Conservation (phyloP, 1,140 invertebrate genomes). For the Phymorhynchus buccinoides region DNA sequence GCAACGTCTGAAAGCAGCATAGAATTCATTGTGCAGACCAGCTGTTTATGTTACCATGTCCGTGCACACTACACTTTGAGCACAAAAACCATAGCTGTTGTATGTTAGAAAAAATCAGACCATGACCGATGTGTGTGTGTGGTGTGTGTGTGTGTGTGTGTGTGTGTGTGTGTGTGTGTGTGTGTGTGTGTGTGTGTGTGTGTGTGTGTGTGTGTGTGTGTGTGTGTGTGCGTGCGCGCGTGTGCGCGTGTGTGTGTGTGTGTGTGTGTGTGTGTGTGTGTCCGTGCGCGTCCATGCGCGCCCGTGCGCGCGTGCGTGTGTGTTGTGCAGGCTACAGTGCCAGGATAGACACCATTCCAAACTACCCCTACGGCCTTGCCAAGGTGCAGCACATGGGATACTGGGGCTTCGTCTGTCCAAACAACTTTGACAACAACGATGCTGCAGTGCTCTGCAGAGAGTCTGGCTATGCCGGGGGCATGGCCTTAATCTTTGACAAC, state of each 20-base stretch:
- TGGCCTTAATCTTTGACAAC: slow-evolving; percentile 50
- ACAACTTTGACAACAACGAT: slow-evolving; percentile 62
- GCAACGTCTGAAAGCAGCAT: no score
- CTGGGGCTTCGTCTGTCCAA: slow-evolving; percentile 62
- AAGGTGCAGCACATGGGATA: slow-evolving; percentile 53
- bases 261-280: not conserved
- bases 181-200: no score
- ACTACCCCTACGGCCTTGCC: slow-evolving; percentile 39
- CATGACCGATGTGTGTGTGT: no score
- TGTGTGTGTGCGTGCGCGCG: no score
- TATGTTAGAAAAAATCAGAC: no score
- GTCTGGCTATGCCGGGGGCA: slow-evolving; percentile 57
- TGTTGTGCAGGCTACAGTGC: slow-evolving; percentile 28
- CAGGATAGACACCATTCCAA: not conserved
- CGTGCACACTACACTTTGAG: no score
- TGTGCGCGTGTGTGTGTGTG: not conserved
- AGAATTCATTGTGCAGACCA: no score
- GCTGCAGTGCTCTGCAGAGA: slow-evolving; percentile 64
- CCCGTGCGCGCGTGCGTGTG: not conserved
- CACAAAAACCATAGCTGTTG: no score
- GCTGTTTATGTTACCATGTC: no score
- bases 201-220: no score
- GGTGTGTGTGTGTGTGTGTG: no score
- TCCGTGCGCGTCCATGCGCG: not conserved
- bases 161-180: no score